These are phyloP conservation scores for Zaprionus vittiger DNA, from an alignment of 1,140 invertebrate genomes.

Conservation along the genomic window DNA sequence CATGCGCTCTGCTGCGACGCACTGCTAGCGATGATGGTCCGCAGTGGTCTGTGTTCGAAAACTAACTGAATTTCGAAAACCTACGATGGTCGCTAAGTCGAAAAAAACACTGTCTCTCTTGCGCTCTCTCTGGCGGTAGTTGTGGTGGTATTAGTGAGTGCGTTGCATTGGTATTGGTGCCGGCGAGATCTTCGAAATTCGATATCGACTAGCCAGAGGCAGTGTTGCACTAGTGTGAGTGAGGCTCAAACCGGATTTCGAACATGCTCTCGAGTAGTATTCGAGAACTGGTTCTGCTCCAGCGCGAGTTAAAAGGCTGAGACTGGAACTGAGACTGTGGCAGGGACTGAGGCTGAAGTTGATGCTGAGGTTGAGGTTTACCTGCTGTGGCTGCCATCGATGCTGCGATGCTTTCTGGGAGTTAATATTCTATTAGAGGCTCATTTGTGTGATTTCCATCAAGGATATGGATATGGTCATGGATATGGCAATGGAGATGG, in stretches of 20 bases:
- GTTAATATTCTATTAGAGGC: constrained; percentile 84
- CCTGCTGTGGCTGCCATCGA: constrained; percentile 45
- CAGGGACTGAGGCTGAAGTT: constrained; percentile 34
- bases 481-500: neutral
- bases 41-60: constrained; percentile 61
- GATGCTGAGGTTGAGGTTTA: constrained; percentile 55
- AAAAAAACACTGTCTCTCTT: neutral
- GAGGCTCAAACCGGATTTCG: constrained; percentile 57
- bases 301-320: constrained; percentile 53
- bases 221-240: constrained; percentile 11
- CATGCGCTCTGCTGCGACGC: constrained; percentile 39
- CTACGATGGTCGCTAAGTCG: constrained; percentile 37
- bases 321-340: constrained; percentile 67
- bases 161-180: constrained; percentile 59
- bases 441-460: constrained; percentile 83
- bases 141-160: constrained; percentile 23
- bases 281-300: constrained; percentile 52
- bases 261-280: constrained; percentile 23
- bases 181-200: constrained; percentile 75
- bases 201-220: constrained; percentile 42
- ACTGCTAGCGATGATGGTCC: constrained; percentile 40
- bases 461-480: constrained; percentile 59
- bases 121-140: constrained; percentile 10
- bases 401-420: constrained; percentile 67
- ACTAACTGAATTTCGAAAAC: constrained; percentile 65